These are phyloP conservation scores for Drosophila gunungcola DNA, from an alignment of 1,140 invertebrate genomes.

Conservation along the genomic window DNA sequence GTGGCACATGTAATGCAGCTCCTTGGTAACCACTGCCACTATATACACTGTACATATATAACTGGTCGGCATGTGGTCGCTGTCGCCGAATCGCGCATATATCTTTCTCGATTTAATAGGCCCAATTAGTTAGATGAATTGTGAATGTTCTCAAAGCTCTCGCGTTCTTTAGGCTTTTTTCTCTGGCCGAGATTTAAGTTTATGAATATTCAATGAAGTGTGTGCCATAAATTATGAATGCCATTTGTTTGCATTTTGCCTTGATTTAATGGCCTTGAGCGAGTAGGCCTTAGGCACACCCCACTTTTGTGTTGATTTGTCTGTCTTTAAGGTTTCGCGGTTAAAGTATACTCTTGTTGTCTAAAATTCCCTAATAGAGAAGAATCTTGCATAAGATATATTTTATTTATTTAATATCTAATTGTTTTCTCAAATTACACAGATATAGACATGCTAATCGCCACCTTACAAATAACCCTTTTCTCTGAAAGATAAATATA, in stretches of 20 bases:
- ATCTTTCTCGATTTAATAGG: conserved; percentile 70
- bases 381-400: too few species aligned
- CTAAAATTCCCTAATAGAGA: neutral
- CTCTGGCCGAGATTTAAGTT: conserved; percentile 71
- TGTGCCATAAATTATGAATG: conserved; percentile 80
- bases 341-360: neutral
- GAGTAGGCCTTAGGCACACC: conserved; percentile 4
- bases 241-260: conserved; percentile 75
- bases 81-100: conserved; percentile 34
- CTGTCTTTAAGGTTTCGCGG: conserved; percentile 7
- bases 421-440: neutral
- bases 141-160: conserved; percentile 48
- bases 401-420: too few species aligned
- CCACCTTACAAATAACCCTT: conserved; percentile 2
- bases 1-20: conserved; percentile 54
- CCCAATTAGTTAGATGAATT: conserved; percentile 82
- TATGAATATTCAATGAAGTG: conserved; percentile 84
- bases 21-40: conserved; percentile 61
- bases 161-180: conserved; percentile 41
- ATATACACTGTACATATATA: conserved; percentile 1
- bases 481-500: neutral
- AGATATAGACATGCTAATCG: neutral
- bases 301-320: neutral
- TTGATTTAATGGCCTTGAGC: conserved; percentile 64
- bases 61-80: conserved; percentile 54